Evolutionary conservation across 2,888 invertebrate species (phyloP), one percentile per base, ranked within the genome.

Genomic region (Petrophora chlorosata): DNA sequence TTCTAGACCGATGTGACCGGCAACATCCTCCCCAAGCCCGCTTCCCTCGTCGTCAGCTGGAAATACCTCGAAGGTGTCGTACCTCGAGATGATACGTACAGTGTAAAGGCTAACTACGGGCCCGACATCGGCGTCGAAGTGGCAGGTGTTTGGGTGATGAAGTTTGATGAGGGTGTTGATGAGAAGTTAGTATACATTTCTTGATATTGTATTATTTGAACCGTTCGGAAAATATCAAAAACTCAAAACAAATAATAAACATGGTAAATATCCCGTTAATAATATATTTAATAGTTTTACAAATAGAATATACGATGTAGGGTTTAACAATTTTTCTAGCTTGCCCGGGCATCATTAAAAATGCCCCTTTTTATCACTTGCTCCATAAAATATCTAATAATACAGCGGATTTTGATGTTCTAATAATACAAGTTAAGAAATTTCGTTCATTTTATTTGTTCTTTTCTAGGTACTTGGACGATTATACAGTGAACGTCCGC

Each of bases 101-200:
- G 73, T 3, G 3, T 89, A 0, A 85, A 89, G 47, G 85, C 78
- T 0, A 83, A 77, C 61, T 92, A 89, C 48, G 92, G 92, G 0
- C 79, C 82, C 0, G 74, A 83, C 29, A 53, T 81, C 3, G 73
- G 68, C 10, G 65, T 78, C 1, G 91, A 91, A 32, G 1, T 84
- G 0, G 76, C 77, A 34, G 92, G 92, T 4, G 80, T 83, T 8
- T 80, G 70, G 32, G 78, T 88, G 32, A 22, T 76, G 1, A 75
- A 75, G 12, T 43, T 76, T 9, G 62, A 77, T 0, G 70, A 84
- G 0, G 77, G 78, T 2, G 77, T 74, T 2, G 79, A 83, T n/a
- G 77, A 69, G 46, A 89, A 83, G 89, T 90, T 45, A 78, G 85
- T 70, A 8, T 26, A 9, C 5, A 2, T 4, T 5, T 10, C 0